Conservation (phyloP, 2,797 vertebrate species). For the Muscicapa striata region DNA sequence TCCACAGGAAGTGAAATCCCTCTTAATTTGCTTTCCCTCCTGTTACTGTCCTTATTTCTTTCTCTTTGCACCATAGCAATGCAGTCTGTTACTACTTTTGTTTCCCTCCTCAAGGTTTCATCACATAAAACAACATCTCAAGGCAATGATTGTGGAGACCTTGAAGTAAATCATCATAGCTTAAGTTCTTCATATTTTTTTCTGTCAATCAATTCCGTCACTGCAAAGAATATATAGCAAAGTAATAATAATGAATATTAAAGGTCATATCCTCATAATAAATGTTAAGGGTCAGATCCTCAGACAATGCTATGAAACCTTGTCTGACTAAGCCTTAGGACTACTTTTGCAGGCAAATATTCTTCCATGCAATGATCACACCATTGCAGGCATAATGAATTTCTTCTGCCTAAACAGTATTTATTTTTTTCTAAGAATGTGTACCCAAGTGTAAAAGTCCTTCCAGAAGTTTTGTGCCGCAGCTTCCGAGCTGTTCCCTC, state of each 20-base stretch:
- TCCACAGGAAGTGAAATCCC: neutral
- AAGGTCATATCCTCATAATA: neutral
- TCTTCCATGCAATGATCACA: neutral
- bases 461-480: slow-evolving; percentile 1
- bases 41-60: neutral
- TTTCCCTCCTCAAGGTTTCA: neutral
- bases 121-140: neutral
- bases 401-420: neutral
- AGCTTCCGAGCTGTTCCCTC: neutral
- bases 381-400: neutral
- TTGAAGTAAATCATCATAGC: neutral
- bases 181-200: neutral
- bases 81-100: neutral
- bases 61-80: neutral
- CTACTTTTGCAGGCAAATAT: neutral
- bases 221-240: neutral
- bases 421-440: neutral
- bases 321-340: neutral
- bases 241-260: neutral
- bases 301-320: neutral
- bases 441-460: neutral
- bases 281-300: neutral
- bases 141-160: neutral
- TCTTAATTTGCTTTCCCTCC: neutral
- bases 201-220: neutral